Conservation (phyloP, 2,113 vertebrate genomes). For the Poeciliopsis turrubarensis region DNA sequence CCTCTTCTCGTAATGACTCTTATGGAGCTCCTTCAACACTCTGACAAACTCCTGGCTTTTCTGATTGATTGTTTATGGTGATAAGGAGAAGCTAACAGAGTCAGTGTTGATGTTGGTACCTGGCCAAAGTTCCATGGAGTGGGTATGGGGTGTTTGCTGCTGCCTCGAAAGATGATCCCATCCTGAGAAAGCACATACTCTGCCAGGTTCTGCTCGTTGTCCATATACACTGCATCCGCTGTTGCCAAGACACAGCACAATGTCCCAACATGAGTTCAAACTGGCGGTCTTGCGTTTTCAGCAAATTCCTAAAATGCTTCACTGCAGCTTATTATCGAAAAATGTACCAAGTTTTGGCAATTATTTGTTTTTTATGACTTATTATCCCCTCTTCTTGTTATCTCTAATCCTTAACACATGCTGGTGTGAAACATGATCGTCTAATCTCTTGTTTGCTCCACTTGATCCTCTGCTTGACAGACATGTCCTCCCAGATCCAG, state of each 20-base stretch:
- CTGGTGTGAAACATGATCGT: conserved; percentile 29
- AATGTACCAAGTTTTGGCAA: neutral
- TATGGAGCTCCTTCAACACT: neutral
- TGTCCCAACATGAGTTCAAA: neutral
- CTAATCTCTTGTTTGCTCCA: conserved; percentile 2
- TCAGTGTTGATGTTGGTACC: conserved; percentile 80
- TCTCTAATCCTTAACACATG: neutral
- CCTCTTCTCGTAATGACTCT: conserved; percentile 4
- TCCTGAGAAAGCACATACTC: conserved; percentile 91
- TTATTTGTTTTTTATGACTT: neutral
- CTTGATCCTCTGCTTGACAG: conserved; percentile 7
- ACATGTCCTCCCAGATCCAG: conserved; percentile 25
- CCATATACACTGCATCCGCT: conserved; percentile 88
- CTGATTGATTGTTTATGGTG: neutral
- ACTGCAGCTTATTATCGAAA: neutral
- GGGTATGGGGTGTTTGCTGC: conserved; percentile 65
- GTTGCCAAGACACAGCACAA: conserved; percentile 40
- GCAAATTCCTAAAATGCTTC: neutral
- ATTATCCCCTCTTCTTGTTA: neutral
- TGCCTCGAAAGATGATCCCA: conserved; percentile 88
- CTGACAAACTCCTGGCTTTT: conserved; percentile 2
- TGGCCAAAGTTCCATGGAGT: conserved; percentile 92
- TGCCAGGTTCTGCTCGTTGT: conserved; percentile 68
- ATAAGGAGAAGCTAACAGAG: conserved; percentile 7
- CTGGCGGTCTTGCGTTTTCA: neutral